A percentile compares a stretch with the other conserved stretches of the same genome.
Conservation (phyloP, 2,888 invertebrate species). For the Caenorhabditis sp. region DNA sequence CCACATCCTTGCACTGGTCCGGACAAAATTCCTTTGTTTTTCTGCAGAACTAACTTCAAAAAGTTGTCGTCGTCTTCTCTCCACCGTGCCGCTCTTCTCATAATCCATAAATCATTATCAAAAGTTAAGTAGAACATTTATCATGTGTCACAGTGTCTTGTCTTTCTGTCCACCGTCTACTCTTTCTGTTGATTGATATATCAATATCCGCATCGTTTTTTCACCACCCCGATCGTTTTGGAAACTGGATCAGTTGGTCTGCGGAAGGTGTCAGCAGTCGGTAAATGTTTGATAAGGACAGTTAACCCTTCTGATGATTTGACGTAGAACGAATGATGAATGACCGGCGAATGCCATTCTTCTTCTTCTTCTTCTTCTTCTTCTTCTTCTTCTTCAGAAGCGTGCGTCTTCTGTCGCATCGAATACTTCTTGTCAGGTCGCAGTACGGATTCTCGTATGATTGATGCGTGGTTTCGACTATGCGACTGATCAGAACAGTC, state of each 20-base stretch:
- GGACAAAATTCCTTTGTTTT: too few relatives aligned
- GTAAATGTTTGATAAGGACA: constrained; percentile 23
- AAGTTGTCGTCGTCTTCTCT: too few relatives aligned
- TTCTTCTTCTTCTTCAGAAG: too few relatives aligned
- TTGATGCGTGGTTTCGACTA: constrained; percentile 23
- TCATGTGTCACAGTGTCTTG: too few relatives aligned
- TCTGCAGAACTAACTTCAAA: too few relatives aligned
- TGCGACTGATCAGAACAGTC: constrained; percentile 13
- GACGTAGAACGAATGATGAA: background rate
- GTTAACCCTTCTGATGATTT: constrained; percentile 11
- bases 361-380: too few relatives aligned
- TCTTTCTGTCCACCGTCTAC: background rate
- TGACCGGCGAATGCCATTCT: background rate
- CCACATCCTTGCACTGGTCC: too few relatives aligned
- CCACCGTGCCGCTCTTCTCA: too few relatives aligned
- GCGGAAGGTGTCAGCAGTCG: constrained; percentile 4
- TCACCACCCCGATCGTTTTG: background rate
- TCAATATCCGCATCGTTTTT: constrained; percentile 6
- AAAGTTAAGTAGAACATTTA: background rate
- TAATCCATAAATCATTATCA: too few relatives aligned
- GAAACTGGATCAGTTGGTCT: constrained; percentile 17
- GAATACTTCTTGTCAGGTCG: constrained; percentile 12
- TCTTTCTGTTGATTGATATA: constrained; percentile 1
- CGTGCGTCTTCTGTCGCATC: background rate
- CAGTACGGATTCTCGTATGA: constrained; percentile 24